Conservation (phyloP, 2,797 vertebrate genomes). For the Channa striata region DNA sequence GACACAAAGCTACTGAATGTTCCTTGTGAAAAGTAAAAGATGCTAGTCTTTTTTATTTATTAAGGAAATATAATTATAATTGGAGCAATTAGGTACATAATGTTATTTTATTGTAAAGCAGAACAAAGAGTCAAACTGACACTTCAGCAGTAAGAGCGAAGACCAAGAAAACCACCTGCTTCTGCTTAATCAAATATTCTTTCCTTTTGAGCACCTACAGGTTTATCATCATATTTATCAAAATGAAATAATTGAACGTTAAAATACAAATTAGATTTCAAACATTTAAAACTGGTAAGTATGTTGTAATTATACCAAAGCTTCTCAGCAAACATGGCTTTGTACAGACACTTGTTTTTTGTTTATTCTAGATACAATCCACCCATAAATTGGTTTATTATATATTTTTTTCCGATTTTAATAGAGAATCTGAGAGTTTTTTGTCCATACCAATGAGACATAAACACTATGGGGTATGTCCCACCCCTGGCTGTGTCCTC, state of each 20-base stretch:
- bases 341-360: background rate
- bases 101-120: conserved; percentile 26
- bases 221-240: conserved; percentile 34
- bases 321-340: conserved; percentile 44
- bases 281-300: conserved; percentile 33
- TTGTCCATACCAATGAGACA: background rate
- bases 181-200: background rate
- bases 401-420: background rate
- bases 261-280: conserved; percentile 34
- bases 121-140: conserved; percentile 16
- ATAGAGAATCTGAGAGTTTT: conserved; percentile 21
- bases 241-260: conserved; percentile 47
- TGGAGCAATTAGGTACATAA: background rate
- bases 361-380: background rate
- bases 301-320: conserved; percentile 11
- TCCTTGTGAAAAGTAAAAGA: too few relatives aligned
- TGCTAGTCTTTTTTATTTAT: too few relatives aligned
- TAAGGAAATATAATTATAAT: too few relatives aligned
- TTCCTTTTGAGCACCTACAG: background rate
- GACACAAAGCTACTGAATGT: too few relatives aligned
- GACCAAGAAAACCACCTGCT: background rate
- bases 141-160: conserved; percentile 8
- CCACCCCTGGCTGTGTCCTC: background rate
- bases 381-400: background rate
- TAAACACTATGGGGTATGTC: background rate